These are phyloP conservation scores for Meteorus cinctellus DNA, from an alignment of 2,888 invertebrate species.

Conservation along the genomic window DNA sequence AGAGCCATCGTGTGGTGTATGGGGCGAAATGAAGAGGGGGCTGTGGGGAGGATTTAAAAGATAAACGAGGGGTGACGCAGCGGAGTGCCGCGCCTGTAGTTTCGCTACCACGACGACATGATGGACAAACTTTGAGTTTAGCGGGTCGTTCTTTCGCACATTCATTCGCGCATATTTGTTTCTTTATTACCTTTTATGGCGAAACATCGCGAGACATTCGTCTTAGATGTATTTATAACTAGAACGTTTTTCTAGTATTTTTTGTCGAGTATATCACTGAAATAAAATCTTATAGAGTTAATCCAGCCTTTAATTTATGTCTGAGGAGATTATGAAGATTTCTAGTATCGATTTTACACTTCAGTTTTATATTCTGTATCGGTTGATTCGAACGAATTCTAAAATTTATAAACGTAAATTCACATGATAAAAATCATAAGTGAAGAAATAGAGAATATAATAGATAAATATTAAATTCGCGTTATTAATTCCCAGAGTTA, in stretches of 20 bases:
- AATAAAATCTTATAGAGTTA: not conserved
- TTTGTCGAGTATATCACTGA: not conserved
- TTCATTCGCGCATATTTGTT: slow-evolving; percentile 10
- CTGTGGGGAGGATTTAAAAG: slow-evolving; percentile 30
- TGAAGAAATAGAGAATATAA: not conserved
- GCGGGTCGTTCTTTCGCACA: slow-evolving; percentile 34
- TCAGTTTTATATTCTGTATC: no score
- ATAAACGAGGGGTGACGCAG: slow-evolving; percentile 45
- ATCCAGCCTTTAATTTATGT: no score
- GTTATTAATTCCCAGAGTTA: not conserved
- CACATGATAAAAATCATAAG: not conserved
- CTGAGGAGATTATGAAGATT: no score
- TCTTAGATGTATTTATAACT: not conserved
- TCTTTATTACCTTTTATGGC: slow-evolving; percentile 8
- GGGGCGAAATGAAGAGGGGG: slow-evolving; percentile 24
- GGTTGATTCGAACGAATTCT: no score
- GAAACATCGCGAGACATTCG: not conserved
- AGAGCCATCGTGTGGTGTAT: slow-evolving; percentile 25
- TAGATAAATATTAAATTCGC: not conserved
- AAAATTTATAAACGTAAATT: no score
- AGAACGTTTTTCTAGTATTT: not conserved
- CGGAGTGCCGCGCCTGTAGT: slow-evolving; percentile 24
- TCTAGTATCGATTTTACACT: no score
- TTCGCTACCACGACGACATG: slow-evolving; percentile 44
- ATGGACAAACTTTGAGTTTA: slow-evolving; percentile 53